phyloP scores from a whole-genome alignment of 2,888 invertebrate species.

The Xestia sexstrigata region DNA sequence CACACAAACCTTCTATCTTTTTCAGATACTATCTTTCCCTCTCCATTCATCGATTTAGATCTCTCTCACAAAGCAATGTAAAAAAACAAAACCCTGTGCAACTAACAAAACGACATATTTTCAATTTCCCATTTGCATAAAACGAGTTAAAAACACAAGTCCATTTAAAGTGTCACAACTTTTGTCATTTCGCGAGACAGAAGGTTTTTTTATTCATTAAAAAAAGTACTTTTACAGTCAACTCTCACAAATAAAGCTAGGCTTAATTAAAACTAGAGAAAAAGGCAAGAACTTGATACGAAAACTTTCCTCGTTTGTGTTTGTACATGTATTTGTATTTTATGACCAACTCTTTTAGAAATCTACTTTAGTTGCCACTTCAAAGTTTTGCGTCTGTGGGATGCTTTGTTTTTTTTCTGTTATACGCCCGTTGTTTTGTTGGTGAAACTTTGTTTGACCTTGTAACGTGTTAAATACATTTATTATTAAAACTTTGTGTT shows the following conservation, averaged over 20 bases:
- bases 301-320: slow-evolving; percentile 68
- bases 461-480: neutral
- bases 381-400: slow-evolving; percentile 39
- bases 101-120: neutral
- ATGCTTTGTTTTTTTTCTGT: neutral
- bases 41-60: neutral
- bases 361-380: slow-evolving; percentile 59
- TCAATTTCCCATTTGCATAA: neutral
- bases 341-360: slow-evolving; percentile 55
- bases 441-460: neutral
- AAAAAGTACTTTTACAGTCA: slow-evolving; percentile 42
- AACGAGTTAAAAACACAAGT: slow-evolving; percentile 24
- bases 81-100: neutral
- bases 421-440: neutral
- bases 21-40: neutral
- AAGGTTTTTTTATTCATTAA: slow-evolving; percentile 52
- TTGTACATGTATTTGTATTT: slow-evolving; percentile 45
- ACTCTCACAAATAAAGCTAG: slow-evolving; percentile 57
- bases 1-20: no score
- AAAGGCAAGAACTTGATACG: slow-evolving; percentile 59
- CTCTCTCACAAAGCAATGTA: neutral
- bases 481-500: neutral
- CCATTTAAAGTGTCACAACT: slow-evolving; percentile 36
- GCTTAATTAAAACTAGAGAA: slow-evolving; percentile 66
- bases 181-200: slow-evolving; percentile 30